Percentiles rank a stretch among this genome's conserved stretches.
Conservation (phyloP, 2,113 vertebrate genomes). For the Loxodonta africana region DNA sequence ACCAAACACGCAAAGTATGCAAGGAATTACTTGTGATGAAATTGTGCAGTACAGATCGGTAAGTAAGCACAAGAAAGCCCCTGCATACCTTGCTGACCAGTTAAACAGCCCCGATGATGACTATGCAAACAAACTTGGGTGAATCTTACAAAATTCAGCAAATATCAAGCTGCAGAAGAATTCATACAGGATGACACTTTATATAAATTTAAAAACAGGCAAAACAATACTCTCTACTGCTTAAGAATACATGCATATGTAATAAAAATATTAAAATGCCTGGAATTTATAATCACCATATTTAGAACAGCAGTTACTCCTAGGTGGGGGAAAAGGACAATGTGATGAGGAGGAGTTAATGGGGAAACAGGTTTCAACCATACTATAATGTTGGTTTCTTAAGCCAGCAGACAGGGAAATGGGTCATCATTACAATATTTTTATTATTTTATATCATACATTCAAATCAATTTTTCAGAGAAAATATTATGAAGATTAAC, state of each 20-base stretch:
- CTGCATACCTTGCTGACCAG: too few species aligned
- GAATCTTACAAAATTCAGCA: not conserved
- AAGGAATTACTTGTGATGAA: too few species aligned
- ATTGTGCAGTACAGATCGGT: too few species aligned
- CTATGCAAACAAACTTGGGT: not conserved
- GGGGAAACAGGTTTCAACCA: not conserved
- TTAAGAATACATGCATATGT: not conserved
- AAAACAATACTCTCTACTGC: not conserved
- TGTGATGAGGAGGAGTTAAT: not conserved
- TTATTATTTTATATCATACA: not conserved
- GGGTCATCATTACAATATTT: not conserved
- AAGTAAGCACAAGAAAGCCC: too few species aligned
- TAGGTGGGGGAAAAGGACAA: not conserved
- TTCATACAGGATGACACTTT: not conserved
- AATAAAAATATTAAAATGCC: not conserved
- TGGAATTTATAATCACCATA: not conserved
- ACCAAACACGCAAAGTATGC: too few species aligned
- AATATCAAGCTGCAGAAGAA: not conserved
- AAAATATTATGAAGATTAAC: not conserved
- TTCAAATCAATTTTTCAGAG: constrained; percentile 1
- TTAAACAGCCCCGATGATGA: too few species aligned
- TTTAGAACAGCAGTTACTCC: not conserved
- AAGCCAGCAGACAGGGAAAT: not conserved
- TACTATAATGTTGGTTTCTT: not conserved
- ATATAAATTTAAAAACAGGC: not conserved